Evolutionary conservation across 1,140 invertebrate genomes (phyloP), one percentile per base, ranked within the genome.

Genomic region (Saccostrea echinata): DNA sequence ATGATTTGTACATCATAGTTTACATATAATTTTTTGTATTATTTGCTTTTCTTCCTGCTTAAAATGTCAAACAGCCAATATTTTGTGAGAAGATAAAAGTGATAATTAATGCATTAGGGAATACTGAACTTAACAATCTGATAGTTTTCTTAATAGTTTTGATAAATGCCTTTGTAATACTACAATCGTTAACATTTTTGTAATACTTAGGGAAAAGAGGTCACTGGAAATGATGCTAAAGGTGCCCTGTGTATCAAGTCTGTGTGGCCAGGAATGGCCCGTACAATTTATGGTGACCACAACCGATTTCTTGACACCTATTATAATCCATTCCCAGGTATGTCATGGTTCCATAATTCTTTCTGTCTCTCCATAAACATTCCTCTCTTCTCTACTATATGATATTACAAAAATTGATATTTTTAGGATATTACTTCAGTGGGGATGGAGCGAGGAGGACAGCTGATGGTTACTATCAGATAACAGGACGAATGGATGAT

Each of bases 401-500:
- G 13, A 11, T 9, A 27, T 68, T 21, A n/a, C 13, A 3, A 11
- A 68, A n/a, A 64, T 6, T 68, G 27, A 6, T 68, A 88, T 21
- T 85, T 53, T 57, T 51, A 93, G 95, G 95, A 24, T 92, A 93
- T 84, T 96, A 96, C 90, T 95, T 95, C 87, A 94, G 94, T 91
- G 96, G 96, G 0, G 96, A 96, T 92, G 95, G 95, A 80, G 95
- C 94, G 27, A 88, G 90, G 51, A 89, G 95, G 57, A 91, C 94
- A 84, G 43, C 90, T 16, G 91, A 93, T 24, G 95, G 95, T 4
- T 94, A 95, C 90, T 95, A 95, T 88, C 93, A 94, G 83, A 96
- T 96, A 27, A 96, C 95, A 21, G 96, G 96, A 4, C 88, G 96
- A 52, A 94, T 95, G 92, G 96, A 96, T 92, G 95, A 96, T 93